Evolutionary conservation across 2,113 vertebrate genomes (phyloP), one percentile per base, ranked within the genome.

Genomic region (Lamprologus ornatipinnis): DNA sequence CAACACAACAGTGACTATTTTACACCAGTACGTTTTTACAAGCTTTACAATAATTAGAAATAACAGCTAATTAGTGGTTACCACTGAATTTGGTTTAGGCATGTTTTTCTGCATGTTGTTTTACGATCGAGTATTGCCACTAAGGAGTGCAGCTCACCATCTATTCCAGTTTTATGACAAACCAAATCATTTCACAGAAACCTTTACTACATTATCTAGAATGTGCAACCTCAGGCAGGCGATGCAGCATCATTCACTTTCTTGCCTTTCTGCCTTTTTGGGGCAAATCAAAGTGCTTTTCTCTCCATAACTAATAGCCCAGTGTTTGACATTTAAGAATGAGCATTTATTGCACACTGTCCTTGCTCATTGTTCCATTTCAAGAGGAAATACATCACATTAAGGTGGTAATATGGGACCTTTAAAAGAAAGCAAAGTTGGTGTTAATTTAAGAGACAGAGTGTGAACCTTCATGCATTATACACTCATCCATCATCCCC

Each of bases 391-490:
- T 65, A n/a, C 65, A 78, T 84, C 82, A 42, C 14, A 65, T 85
- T 47, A 55, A 87, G 53, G 6, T 31, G 70, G 19, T 84, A 9
- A 82, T 28, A 28, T 19, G 6, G 83, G 54, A 47, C 57, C 80
- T 89, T 87, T 85, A 53, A 63, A 65, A 60, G 81, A 84, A 84
- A 51, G 31, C 15, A 31, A 28, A 57, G 49, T 40, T 45, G 49
- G 60, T 80, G 35, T 70, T 57, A 49, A 23, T 73, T 19, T 79
- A 6, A 28, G 81, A 88, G 26, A 33, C 31, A 42, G 81, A 63
- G 80, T 65, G 40, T 80, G 42, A 55, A 84, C 54, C 23, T 21
- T 78, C n/a, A n/a, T 3, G 28, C 15, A 35, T 31, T 73, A 51
- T 57, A 14, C 2, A 9, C 23, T 12, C 51, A 47, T 75, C 7